A percentile compares a stretch with the other conserved stretches of the same genome.
These are phyloP conservation scores for Macrosoma leucophasiata DNA, from an alignment of 2,888 invertebrate species.

Conservation along the genomic window DNA sequence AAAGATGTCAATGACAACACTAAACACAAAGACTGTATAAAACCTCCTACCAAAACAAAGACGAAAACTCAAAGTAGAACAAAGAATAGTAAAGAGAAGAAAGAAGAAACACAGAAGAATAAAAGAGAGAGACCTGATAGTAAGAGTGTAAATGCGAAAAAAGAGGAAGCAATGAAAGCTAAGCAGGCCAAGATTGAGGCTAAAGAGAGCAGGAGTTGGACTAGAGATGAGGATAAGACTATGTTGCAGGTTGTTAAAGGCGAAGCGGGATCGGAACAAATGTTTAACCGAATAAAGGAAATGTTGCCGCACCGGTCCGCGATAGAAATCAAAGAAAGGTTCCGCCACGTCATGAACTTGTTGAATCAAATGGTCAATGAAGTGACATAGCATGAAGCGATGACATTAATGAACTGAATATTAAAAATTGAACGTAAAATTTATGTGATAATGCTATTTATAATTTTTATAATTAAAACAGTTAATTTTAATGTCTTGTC, in stretches of 20 bases:
- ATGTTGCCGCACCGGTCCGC: conserved; percentile 73
- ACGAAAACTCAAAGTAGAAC: conserved; percentile 39
- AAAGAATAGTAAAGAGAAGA: conserved; percentile 32
- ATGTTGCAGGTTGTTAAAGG: conserved; percentile 85
- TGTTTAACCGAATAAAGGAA: conserved; percentile 74
- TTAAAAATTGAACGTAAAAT: too few relatives aligned
- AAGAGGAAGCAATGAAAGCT: conserved; percentile 31
- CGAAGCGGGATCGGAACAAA: conserved; percentile 78
- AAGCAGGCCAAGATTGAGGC: conserved; percentile 19
- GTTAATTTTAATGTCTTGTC: conserved; percentile 32
- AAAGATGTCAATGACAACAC: conserved; percentile 65
- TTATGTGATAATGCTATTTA: conserved; percentile 48
- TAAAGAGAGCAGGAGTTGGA: conserved; percentile 73
- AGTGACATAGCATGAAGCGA: conserved; percentile 51
- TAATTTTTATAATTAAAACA: conserved; percentile 60
- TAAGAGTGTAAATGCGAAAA: conserved; percentile 29
- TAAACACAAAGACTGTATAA: conserved; percentile 45
- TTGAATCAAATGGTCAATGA: conserved; percentile 77
- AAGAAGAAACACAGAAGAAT: conserved; percentile 34
- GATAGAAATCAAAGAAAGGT: conserved; percentile 77
- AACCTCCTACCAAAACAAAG: conserved; percentile 35
- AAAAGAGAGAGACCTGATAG: conserved; percentile 41
- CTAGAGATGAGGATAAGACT: conserved; percentile 87
- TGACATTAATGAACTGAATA: conserved; percentile 36
- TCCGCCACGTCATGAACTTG: conserved; percentile 76